These are phyloP conservation scores for Dicranocentrus wangi DNA, from an alignment of 2,888 invertebrate genomes.

Conservation along the genomic window DNA sequence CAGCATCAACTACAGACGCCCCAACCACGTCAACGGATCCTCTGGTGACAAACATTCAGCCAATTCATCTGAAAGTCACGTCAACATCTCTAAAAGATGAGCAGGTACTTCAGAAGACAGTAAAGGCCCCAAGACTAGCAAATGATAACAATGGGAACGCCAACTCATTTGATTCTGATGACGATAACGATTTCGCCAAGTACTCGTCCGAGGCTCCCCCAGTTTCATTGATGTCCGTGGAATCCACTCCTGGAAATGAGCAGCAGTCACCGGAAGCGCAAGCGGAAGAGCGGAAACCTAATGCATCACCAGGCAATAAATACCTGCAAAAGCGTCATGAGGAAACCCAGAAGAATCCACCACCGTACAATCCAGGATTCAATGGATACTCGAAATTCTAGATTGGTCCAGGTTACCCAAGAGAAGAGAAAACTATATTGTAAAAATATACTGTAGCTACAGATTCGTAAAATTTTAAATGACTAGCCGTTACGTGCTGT, in stretches of 20 bases:
- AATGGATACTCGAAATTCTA: conserved; percentile 41
- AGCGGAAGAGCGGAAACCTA: not conserved
- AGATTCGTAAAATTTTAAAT: not conserved
- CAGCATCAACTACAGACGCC: not conserved
- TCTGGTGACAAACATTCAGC: conserved; percentile 46
- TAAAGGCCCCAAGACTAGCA: too few relatives aligned
- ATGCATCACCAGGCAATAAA: not conserved
- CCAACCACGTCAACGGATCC: not conserved
- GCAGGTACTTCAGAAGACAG: not conserved
- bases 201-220: conserved; percentile 15
- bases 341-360: conserved; percentile 7
- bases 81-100: conserved; percentile 3
- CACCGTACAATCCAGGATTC: conserved; percentile 46
- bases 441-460: too few relatives aligned
- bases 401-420: too few relatives aligned
- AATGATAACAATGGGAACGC: not conserved
- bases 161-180: not conserved
- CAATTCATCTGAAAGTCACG: conserved; percentile 54
- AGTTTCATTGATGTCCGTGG: conserved; percentile 47
- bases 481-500: not conserved
- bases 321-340: not conserved
- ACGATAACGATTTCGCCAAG: not conserved
- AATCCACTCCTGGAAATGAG: conserved; percentile 41
- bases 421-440: not conserved
- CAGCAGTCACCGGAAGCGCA: not conserved